These are phyloP conservation scores for Lasioglossum vierecki DNA, from an alignment of 2,888 invertebrate species.

Conservation along the genomic window DNA sequence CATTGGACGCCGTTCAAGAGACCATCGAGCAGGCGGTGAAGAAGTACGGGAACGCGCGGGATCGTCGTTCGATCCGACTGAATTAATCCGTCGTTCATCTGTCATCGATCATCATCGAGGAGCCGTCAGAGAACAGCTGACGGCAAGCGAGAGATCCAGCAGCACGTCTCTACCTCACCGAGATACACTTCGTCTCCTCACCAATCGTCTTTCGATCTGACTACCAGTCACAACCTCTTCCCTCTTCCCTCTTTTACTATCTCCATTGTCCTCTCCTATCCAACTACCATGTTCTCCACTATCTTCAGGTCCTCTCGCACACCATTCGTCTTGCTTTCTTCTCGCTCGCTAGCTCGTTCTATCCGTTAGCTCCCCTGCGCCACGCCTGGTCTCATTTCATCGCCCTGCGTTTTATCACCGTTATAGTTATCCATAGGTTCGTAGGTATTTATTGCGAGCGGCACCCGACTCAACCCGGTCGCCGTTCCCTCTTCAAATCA, in stretches of 20 bases:
- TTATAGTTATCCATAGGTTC: slow-evolving; percentile 56
- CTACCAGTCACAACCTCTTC: slow-evolving; percentile 23
- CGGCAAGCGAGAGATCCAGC: slow-evolving; percentile 51
- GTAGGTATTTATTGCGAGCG: slow-evolving; percentile 64
- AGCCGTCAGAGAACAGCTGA: slow-evolving; percentile 35
- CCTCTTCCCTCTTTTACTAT: not conserved
- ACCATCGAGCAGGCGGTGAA: slow-evolving; percentile 80
- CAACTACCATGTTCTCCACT: not conserved
- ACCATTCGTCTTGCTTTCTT: slow-evolving; percentile 43
- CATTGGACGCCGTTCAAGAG: slow-evolving; percentile 83
- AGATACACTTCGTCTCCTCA: slow-evolving; percentile 34
- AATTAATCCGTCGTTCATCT: slow-evolving; percentile 54
- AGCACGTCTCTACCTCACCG: slow-evolving; percentile 71
- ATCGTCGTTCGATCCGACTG: slow-evolving; percentile 76
- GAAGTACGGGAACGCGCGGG: slow-evolving; percentile 81
- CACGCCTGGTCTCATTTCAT: slow-evolving; percentile 50
- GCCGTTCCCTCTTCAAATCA: slow-evolving; percentile 32
- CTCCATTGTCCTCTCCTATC: not conserved
- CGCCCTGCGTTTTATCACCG: slow-evolving; percentile 34
- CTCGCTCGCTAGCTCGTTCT: slow-evolving; percentile 26
- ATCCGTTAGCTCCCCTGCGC: slow-evolving; percentile 25
- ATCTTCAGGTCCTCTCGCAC: slow-evolving; percentile 13
- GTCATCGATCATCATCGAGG: slow-evolving; percentile 24
- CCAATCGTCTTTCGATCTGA: not conserved
- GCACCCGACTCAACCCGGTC: not conserved